phyloP scores from a whole-genome alignment of 2,797 vertebrate species.

The Salarias fasciatus region DNA sequence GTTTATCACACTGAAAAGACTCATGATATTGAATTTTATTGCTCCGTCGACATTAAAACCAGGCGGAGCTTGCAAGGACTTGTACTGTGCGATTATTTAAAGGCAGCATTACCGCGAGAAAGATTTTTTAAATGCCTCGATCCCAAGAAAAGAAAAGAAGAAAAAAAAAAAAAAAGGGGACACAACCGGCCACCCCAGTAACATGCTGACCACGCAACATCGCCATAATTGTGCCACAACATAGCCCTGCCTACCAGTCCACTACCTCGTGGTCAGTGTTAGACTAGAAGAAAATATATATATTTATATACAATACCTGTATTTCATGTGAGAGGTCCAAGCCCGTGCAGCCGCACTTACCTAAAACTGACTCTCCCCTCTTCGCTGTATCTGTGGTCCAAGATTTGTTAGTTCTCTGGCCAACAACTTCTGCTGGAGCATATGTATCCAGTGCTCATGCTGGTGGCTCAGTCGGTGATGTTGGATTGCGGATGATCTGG shows the following conservation, averaged over 20 bases:
- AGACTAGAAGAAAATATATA: slow-evolving; percentile 15
- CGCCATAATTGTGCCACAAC: slow-evolving; percentile 69
- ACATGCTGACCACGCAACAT: slow-evolving; percentile 78
- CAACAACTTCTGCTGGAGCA: slow-evolving; percentile 85
- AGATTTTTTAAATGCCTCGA: slow-evolving; percentile 24
- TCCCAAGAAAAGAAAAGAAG: slow-evolving; percentile 39
- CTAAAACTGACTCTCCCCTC: slow-evolving; percentile 85
- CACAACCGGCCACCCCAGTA: slow-evolving; percentile 57
- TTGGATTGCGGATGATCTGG: slow-evolving; percentile 91
- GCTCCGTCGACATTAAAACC: slow-evolving; percentile 48
- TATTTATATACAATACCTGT: slow-evolving; percentile 12
- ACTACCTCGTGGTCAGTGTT: slow-evolving; percentile 62
- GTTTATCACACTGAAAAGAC: slow-evolving; percentile 19
- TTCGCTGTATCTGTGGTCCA: slow-evolving; percentile 76
- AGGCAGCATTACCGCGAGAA: slow-evolving; percentile 30
- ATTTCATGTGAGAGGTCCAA: slow-evolving; percentile 27
- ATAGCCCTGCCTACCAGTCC: slow-evolving; percentile 57
- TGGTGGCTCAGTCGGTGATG: slow-evolving; percentile 78
- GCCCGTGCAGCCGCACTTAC: slow-evolving; percentile 69
- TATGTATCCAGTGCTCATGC: slow-evolving; percentile 84
- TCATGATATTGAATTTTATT: slow-evolving; percentile 2
- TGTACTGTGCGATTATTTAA: slow-evolving; percentile 29
- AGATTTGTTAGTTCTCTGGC: slow-evolving; percentile 80
- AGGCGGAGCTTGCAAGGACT: slow-evolving; percentile 40
- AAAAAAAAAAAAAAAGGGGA: slow-evolving; percentile 38